Evolutionary conservation across 1,140 invertebrate genomes (phyloP), one percentile per base, ranked within the genome.

Genomic region (Pachyrhynchus sulphureomaculatus): DNA sequence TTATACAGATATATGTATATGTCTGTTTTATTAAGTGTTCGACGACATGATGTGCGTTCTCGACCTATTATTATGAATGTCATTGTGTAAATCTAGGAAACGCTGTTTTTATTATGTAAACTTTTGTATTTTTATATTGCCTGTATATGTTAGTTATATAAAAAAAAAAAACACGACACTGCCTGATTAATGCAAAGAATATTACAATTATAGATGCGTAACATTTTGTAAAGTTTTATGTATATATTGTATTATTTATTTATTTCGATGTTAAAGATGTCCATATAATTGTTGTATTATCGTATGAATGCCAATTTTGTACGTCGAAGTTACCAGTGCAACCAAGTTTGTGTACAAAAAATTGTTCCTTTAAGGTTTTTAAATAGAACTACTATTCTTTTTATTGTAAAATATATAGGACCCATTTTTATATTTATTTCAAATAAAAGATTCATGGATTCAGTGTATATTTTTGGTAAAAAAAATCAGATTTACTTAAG

Each of bases 291-390:
- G 39, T 54, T 61, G 58, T 59, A 61, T 17, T 67, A 63, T 48
- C 62, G 68, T 67, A 70, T 72, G 70, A 72, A 68, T 72, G 70
- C 69, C 68, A 72, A 72, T 72, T 72, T 72, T 72, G 68, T 72
- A 72, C 66, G 66, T 70, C 64, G 56, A 62, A 73, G 71, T 73
- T 73, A 73, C 71, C 71, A 73, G 70, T 73, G 71, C 68, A 72
- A 73, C 71, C 71, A 73, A 73, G 69, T 73, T 72, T 67, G 68
- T 71, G 69, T 73, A 73, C 70, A 73, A 72, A 59, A 68, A 63
- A 58, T 67, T 65, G 69, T 71, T 71, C 69, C 69, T 72, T 69
- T 65, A 59, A 59, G 47, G 65, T 63, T 60, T 69, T 67, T 63
- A 59, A 54, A 64, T 68, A 64, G 62, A 57, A 67, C 56, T 69